Evolutionary conservation across 2,888 invertebrate genomes (phyloP).

Genomic region (Cephus rjabovi): DNA sequence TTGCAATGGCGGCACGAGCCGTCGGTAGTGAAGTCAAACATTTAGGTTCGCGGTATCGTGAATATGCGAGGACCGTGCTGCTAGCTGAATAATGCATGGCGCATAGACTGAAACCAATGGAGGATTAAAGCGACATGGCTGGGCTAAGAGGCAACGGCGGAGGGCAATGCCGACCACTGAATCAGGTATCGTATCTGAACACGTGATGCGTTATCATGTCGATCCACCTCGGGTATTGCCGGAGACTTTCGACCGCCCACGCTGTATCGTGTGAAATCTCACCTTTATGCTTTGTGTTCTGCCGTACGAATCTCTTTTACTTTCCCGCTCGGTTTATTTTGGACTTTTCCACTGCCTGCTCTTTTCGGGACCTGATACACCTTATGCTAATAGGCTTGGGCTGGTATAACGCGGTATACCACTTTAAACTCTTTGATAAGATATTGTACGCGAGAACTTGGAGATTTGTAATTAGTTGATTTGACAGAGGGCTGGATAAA

Average conservation of each 20-base stretch:
- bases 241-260: background rate
- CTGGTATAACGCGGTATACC: background rate
- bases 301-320: background rate
- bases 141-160: slow-evolving; percentile 2
- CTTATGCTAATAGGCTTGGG: background rate
- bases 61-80: slow-evolving; percentile 41
- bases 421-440: background rate
- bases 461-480: background rate
- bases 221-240: background rate
- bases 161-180: slow-evolving; percentile 1
- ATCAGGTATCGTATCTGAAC: slow-evolving; percentile 9
- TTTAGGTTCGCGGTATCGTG: slow-evolving; percentile 37
- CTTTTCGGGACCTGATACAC: background rate
- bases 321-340: background rate
- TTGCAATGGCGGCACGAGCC: background rate
- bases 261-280: background rate
- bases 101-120: slow-evolving; percentile 40
- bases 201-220: slow-evolving; percentile 8
- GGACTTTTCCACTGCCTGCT: slow-evolving; percentile 3
- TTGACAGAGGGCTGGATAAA: background rate
- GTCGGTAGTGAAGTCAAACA: slow-evolving; percentile 33
- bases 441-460: background rate
- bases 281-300: background rate
- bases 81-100: slow-evolving; percentile 42
- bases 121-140: slow-evolving; percentile 42